Base-by-base conservation (phyloP, 2,113 vertebrate genomes). In the Oophaga pumilio region DNA sequence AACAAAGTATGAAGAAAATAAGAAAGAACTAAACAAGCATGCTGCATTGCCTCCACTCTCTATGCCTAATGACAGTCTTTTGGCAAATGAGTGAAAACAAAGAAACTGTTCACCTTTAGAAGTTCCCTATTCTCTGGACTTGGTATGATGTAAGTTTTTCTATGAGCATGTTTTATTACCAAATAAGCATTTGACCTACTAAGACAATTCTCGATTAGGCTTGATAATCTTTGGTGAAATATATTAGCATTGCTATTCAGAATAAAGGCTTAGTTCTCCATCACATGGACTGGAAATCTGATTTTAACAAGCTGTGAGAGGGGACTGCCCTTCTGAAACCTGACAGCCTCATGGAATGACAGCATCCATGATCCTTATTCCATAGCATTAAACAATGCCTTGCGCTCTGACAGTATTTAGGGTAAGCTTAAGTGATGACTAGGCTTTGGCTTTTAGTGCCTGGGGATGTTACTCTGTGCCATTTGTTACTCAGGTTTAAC, bases 41-140 rank as follows among this genome's bases (percentile, higher is more conserved):
- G 60, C 62, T 66, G 69, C 81, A 83, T 49, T 83, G 49, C 26
- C 50, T 83, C 49, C 81, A 83, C 62, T 83, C 62, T 83, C 68
- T 69, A 83, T 83, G 81, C 13, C 33, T 69, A 83, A 83, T 69
- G 62, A 52, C 43, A 52, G 33, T 82, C 26, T 50, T 64, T 82
- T n/a, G 22, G 56, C 8, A 79, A 49, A 53, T 33, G 26, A 28
- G 22, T 18, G 56, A 80, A 69, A 53, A 53, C 17, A 43, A 52
- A 43, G 22, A 9, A 82, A 15, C 20, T 68, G 26, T 49, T 69
- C 4, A 68, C 22, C 26, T 68, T 13, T 15, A 81, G 56, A 22
- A 79, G 53, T 79, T 22, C 59, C n/a, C 60, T 62, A 15, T 78
- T 78, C 10, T 62, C 17, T n/a, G 28, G 22, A 49, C 56, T 4